Conservation (phyloP, 2,113 vertebrate genomes). For the Leptocoma aspasia region DNA sequence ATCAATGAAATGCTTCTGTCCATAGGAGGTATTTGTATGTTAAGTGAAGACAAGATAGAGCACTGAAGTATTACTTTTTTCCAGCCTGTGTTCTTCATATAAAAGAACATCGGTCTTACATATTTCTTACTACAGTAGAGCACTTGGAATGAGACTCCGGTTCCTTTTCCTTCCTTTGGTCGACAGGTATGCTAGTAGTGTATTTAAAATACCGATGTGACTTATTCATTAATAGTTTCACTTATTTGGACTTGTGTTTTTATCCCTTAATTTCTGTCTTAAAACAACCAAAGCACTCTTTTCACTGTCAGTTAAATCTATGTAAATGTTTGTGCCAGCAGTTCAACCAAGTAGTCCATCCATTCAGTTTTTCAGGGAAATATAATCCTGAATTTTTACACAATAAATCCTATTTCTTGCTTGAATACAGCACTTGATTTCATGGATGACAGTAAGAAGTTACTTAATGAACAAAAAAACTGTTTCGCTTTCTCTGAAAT, state of each 20-base stretch:
- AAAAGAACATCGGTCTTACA: not conserved
- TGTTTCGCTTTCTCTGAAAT: not conserved
- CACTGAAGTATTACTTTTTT: not conserved
- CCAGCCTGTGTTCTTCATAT: not conserved
- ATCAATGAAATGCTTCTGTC: not conserved
- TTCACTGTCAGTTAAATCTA: not conserved
- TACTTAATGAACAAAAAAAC: not conserved
- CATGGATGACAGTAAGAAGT: not conserved
- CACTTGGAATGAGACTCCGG: not conserved
- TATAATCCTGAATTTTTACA: not conserved
- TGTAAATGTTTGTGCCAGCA: not conserved
- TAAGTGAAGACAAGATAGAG: not conserved
- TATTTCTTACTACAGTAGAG: not conserved
- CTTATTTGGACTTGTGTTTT: not conserved
- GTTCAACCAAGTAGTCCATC: rapidly evolving
- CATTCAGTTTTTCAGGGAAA: not conserved
- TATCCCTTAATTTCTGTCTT: not conserved
- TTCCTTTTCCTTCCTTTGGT: not conserved
- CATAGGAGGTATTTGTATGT: not conserved
- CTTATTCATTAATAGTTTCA: not conserved
- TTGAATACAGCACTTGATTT: not conserved
- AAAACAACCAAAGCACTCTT: not conserved
- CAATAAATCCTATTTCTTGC: not conserved
- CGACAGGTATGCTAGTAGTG: not conserved
- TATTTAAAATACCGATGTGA: not conserved